Base-by-base conservation (phyloP, 2,113 vertebrate species). In the Entelurus aequoreus region DNA sequence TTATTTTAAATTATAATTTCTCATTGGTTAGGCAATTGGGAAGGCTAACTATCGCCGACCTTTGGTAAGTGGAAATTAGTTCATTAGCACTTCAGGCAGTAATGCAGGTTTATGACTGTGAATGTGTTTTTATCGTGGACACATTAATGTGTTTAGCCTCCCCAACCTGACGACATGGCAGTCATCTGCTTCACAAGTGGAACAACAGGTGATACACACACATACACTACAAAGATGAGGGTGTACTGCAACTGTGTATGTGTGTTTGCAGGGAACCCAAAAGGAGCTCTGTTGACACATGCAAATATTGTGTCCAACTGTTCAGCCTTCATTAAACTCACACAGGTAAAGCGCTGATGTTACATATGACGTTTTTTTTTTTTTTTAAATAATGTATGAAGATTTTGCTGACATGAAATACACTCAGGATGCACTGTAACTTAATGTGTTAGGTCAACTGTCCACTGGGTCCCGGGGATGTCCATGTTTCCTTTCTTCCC, bases 231-330 rank as follows among this genome's bases (percentile, higher is more conserved):
- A 35, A n/a, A 51, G 36, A 5, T 37, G 15, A 1, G 11, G 3
- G 1, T 40, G 6, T 15, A 28, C 28, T 3, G 28, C 28, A 50
- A 48, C 40, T 56, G 8, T 56, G 8, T 64, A 36, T 70, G n/a
- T 72, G 1, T 14, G 4, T 54, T 69, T 70, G 55, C 72, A 98
- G 96, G 96, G 83, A 91, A 92, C 57, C 96, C 96, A 48, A 98
- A 98, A 87, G 96, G 95, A 79, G 96, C 94, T 6, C 84, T 94
- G 91, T 65, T 98, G 77, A 93, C 92, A 13, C 96, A 98, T 74
- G 71, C 61, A 77, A 98, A 97, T 54, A 62, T 97, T 63, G 87
- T 96, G 76, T 91, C 92, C 77, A 94, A 95, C 74, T 73, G 86
- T 72, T 93, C 95, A 54, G 91, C 88, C 15, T 93, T 96, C 80